phyloP scores from a whole-genome alignment of 2,888 invertebrate species.

The Drosophila flavopinicola region DNA sequence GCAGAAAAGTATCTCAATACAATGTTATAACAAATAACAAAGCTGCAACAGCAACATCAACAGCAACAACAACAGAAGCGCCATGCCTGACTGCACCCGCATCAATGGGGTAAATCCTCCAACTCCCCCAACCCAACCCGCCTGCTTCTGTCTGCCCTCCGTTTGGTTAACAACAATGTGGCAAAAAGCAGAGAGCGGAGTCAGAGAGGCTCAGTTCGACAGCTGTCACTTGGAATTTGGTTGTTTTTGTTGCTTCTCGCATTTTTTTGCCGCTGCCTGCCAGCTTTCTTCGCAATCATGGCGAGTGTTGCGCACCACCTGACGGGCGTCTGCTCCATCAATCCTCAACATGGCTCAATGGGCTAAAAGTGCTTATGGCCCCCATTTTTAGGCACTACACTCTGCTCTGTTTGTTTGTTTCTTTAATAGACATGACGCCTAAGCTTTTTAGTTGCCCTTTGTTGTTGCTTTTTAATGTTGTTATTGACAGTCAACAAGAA shows the following conservation, averaged over 20 bases:
- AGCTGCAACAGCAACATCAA: constrained; percentile 22
- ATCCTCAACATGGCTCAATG: constrained; percentile 41
- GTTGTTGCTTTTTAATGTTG: constrained; percentile 23
- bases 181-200: constrained; percentile 10
- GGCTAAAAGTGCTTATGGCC: constrained; percentile 56
- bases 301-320: constrained; percentile 30
- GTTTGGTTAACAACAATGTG: constrained; percentile 27
- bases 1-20: constrained; percentile 63
- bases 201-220: constrained; percentile 25
- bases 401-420: constrained; percentile 42
- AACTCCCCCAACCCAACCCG: background rate
- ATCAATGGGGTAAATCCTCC: constrained; percentile 30
- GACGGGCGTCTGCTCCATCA: constrained; percentile 27
- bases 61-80: constrained; percentile 18
- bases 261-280: background rate
- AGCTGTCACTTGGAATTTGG: constrained; percentile 32
- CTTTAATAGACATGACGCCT: constrained; percentile 52
- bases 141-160: background rate
- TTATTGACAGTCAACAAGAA: constrained; percentile 51
- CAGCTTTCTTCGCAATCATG: constrained; percentile 18
- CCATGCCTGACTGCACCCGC: constrained; percentile 56
- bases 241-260: constrained; percentile 2
- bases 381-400: constrained; percentile 35
- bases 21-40: constrained; percentile 44
- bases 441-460: constrained; percentile 17